Conservation (phyloP, 2,888 invertebrate species). For the Ophion ventricosus region DNA sequence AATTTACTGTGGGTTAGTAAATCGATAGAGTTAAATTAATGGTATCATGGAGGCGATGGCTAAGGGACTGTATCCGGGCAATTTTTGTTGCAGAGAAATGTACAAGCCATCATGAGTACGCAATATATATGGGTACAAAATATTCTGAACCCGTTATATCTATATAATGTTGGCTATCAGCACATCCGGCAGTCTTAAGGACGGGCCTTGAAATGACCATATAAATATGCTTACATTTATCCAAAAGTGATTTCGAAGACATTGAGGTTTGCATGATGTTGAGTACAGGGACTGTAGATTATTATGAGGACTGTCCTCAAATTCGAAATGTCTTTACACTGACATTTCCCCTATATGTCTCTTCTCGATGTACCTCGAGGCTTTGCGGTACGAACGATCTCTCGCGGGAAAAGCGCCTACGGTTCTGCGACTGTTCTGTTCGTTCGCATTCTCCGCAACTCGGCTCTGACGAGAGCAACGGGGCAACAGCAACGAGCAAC, state of each 20-base stretch:
- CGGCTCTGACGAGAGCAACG: constrained; percentile 34
- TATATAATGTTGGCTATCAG: neutral
- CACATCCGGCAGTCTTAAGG: neutral
- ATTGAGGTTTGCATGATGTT: neutral
- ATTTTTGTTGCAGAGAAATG: constrained; percentile 48
- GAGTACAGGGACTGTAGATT: neutral
- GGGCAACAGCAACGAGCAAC: neutral
- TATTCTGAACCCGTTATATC: neutral
- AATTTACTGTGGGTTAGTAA: constrained; percentile 45
- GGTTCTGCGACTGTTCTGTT: constrained; percentile 32
- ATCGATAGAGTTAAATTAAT: constrained; percentile 69
- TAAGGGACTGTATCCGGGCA: constrained; percentile 42
- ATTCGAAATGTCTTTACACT: neutral
- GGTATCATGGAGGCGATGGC: constrained; percentile 45
- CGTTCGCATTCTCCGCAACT: constrained; percentile 43
- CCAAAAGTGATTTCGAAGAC: neutral
- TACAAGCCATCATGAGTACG: constrained; percentile 21
- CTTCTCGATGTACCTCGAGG: constrained; percentile 45
- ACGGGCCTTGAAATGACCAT: neutral
- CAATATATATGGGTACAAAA: neutral
- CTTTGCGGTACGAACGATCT: constrained; percentile 34
- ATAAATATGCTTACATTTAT: neutral
- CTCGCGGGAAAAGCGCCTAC: constrained; percentile 59
- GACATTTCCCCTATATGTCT: neutral
- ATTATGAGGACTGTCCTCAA: neutral